These are phyloP conservation scores for Hymenochirus boettgeri DNA, from an alignment of 2,113 vertebrate species.

Conservation along the genomic window DNA sequence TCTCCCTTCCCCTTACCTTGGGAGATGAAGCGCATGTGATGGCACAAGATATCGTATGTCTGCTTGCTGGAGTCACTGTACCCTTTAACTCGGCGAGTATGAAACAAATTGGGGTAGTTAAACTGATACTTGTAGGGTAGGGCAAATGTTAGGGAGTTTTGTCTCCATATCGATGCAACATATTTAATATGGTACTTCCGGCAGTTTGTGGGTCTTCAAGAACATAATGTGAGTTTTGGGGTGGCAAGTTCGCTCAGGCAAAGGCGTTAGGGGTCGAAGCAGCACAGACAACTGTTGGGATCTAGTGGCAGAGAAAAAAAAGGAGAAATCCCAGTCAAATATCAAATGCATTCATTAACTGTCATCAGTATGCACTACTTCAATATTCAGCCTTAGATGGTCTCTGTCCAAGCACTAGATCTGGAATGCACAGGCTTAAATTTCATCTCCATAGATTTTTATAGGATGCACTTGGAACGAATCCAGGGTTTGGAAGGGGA, in stretches of 20 bases:
- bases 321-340: no score
- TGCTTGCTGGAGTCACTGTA: slow-evolving; percentile 53
- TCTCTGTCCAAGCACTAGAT: no score
- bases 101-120: slow-evolving; percentile 79
- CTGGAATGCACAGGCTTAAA: no score
- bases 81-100: slow-evolving; percentile 76
- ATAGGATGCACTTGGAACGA: no score
- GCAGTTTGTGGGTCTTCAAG: slow-evolving; percentile 18
- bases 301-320: no score
- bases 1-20: no score
- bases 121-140: slow-evolving; percentile 83
- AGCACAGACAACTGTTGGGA: not conserved
- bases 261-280: not conserved
- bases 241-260: not conserved
- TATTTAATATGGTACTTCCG: slow-evolving; percentile 82
- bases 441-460: no score
- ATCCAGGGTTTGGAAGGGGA: no score
- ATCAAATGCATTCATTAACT: no score
- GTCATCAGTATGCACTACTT: no score
- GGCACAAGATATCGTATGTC: slow-evolving; percentile 81
- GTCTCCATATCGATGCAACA: slow-evolving; percentile 86
- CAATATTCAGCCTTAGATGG: no score
- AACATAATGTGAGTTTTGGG: slow-evolving; percentile 4
- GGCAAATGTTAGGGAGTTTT: slow-evolving; percentile 70
- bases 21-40: slow-evolving; percentile 90